phyloP scores from a whole-genome alignment of 2,797 vertebrate species.

The Adrianichthys oophorus region DNA sequence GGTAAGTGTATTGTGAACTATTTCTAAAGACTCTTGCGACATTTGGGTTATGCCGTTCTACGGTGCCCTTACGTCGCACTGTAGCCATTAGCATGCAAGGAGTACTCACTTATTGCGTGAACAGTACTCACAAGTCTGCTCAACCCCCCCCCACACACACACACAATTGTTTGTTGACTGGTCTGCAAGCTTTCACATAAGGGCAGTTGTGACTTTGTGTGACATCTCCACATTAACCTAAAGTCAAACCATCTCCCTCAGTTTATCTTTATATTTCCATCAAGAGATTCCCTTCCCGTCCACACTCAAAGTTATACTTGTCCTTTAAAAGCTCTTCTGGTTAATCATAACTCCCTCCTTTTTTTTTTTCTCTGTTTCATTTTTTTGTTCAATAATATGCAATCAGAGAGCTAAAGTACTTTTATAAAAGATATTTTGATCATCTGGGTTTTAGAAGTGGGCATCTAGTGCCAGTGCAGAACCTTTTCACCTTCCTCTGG shows the following conservation, averaged over 20 bases:
- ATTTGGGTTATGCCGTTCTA: too few species aligned
- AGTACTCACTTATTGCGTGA: too few species aligned
- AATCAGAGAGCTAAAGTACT: conserved; percentile 6
- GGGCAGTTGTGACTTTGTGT: too few species aligned
- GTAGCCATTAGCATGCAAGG: too few species aligned
- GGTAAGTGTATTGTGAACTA: too few species aligned
- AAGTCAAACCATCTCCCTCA: conserved; percentile 16
- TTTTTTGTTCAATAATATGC: conserved; percentile 1
- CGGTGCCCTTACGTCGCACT: too few species aligned
- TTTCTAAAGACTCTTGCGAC: too few species aligned
- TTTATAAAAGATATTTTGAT: conserved; percentile 26
- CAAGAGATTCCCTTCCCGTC: conserved; percentile 1
- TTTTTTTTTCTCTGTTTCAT: not conserved
- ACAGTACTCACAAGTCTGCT: too few species aligned
- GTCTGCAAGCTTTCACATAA: too few species aligned
- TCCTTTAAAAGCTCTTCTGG: conserved; percentile 3
- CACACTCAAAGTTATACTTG: conserved; percentile 2
- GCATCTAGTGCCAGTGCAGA: conserved; percentile 34
- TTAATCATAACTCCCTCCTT: not conserved
- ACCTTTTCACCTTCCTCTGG: conserved; percentile 31
- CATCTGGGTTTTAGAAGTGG: conserved; percentile 17
- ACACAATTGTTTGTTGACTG: too few species aligned
- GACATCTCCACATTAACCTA: not conserved
- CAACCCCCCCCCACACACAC: too few species aligned
- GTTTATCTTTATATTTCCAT: conserved; percentile 18